phyloP scores from a whole-genome alignment of 2,888 invertebrate species.

The Cylloceria caligata region DNA sequence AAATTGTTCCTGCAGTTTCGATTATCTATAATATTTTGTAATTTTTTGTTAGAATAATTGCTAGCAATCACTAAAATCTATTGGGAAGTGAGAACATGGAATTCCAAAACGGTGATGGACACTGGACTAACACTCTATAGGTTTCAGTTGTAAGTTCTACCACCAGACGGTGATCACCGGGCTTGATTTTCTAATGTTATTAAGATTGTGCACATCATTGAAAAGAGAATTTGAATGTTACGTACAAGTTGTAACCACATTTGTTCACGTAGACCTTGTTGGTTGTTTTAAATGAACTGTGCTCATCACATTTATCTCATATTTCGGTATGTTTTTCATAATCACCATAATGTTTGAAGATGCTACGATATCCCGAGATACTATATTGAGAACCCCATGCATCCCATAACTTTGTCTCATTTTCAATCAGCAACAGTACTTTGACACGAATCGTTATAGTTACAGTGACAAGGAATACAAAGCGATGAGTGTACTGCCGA shows the following conservation, averaged over 20 bases:
- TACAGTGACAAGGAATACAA: constrained; percentile 30
- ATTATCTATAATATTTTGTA: no score
- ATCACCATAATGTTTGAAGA: neutral
- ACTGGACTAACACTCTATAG: no score
- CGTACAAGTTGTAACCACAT: neutral
- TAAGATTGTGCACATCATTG: no score
- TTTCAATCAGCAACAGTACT: neutral
- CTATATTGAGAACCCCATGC: neutral
- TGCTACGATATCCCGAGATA: neutral
- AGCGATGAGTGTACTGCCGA: constrained; percentile 32
- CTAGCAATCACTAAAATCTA: no score
- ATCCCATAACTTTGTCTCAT: neutral
- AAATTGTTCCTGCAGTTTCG: no score
- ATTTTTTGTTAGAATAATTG: no score
- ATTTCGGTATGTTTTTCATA: neutral
- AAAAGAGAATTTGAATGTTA: no score
- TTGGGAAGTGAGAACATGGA: no score
- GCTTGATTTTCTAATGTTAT: no score
- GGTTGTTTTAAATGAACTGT: neutral
- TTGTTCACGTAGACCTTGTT: neutral
- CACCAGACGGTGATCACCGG: no score
- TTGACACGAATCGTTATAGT: constrained; percentile 19
- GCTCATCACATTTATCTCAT: neutral
- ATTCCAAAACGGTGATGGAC: no score
- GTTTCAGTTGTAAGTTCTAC: no score